Evolutionary conservation across 2,113 vertebrate genomes (phyloP).

Genomic region (Chunga burmeisteri): DNA sequence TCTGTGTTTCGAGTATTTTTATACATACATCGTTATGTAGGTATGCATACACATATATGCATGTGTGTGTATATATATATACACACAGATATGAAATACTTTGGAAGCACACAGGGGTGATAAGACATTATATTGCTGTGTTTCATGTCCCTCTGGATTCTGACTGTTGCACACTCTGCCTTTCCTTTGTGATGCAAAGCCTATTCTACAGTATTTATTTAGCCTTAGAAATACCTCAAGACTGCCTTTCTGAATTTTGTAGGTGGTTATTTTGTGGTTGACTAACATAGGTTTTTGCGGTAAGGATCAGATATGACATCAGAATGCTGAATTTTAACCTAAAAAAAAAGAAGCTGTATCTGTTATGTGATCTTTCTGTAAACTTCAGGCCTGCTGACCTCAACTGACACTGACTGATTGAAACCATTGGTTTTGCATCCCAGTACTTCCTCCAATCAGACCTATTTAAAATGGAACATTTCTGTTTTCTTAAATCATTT

Average conservation of each 20-base stretch:
- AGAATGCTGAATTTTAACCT: conserved; percentile 16
- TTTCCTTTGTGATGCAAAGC: background rate
- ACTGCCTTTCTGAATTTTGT: background rate
- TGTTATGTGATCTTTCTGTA: background rate
- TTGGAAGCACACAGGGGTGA: background rate
- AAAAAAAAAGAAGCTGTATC: background rate
- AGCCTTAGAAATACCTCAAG: background rate
- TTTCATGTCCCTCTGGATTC: background rate
- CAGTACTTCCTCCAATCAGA: background rate
- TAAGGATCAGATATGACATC: background rate
- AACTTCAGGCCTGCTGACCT: conserved; percentile 10
- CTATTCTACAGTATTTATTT: background rate
- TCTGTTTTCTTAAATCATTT: background rate
- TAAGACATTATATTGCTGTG: background rate
- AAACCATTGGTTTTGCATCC: background rate
- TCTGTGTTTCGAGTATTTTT: background rate
- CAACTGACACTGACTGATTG: background rate
- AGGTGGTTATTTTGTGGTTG: conserved; percentile 50
- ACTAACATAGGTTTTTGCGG: background rate
- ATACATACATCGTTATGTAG: background rate
- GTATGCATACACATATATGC: background rate
- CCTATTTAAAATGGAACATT: background rate
- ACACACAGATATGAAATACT: background rate
- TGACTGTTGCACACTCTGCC: background rate
- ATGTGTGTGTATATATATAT: background rate